phyloP scores from a whole-genome alignment of 1,140 invertebrate species.

The Procambarus virginalis region DNA sequence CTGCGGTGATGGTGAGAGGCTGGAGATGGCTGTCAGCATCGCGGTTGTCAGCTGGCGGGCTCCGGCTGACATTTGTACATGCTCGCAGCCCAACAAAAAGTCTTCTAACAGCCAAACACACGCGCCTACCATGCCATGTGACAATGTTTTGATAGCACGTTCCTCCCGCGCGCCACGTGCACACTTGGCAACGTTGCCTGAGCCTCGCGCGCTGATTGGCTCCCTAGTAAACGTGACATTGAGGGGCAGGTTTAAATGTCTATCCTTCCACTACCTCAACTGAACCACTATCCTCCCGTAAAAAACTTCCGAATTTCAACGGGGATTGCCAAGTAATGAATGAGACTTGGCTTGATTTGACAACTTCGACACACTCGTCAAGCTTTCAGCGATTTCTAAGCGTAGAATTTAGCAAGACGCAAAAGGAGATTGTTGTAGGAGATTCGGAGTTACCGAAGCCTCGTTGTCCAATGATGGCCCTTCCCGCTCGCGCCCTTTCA shows the following conservation, averaged over 20 bases:
- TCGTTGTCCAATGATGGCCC: conserved; percentile 62
- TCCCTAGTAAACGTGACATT: conserved; percentile 62
- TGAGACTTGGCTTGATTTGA: conserved; percentile 51
- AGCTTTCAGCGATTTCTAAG: conserved; percentile 12
- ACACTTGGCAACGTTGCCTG: conserved; percentile 54
- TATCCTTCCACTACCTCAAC: conserved; percentile 58
- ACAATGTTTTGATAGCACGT: conserved; percentile 66
- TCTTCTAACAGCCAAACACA: conserved; percentile 38
- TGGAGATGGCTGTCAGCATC: no score
- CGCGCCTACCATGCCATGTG: conserved; percentile 54
- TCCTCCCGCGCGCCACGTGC: conserved; percentile 59
- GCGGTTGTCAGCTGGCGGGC: neutral
- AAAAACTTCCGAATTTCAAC: conserved; percentile 44
- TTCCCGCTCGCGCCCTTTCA: conserved; percentile 67
- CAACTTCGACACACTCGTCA: conserved; percentile 10
- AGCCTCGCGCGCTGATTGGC: conserved; percentile 48
- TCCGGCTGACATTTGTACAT: conserved; percentile 19
- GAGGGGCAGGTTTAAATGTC: conserved; percentile 62
- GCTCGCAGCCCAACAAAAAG: conserved; percentile 24
- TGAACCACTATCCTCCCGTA: conserved; percentile 56
- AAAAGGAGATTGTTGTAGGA: conserved; percentile 21
- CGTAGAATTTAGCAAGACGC: neutral
- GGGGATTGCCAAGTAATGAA: conserved; percentile 56
- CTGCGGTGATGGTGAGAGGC: no score
- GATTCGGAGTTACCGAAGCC: conserved; percentile 49